phyloP scores from a whole-genome alignment of 1,140 invertebrate genomes.

The Rhagoletis pomonella region DNA sequence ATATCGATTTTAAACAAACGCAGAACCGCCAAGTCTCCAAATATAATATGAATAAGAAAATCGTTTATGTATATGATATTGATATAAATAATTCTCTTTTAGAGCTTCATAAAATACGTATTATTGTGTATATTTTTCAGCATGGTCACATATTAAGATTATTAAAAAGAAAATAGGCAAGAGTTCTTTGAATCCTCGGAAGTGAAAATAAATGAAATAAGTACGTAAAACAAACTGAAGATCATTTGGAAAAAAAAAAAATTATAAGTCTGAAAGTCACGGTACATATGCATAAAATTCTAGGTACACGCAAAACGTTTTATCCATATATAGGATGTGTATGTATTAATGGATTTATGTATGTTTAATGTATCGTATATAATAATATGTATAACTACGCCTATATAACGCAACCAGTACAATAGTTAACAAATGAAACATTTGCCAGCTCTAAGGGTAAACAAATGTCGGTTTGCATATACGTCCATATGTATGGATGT shows the following conservation, averaged over 20 bases:
- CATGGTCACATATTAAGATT: neutral
- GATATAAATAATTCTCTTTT: neutral
- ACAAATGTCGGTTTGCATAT: neutral
- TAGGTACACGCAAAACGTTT: slow-evolving; percentile 15
- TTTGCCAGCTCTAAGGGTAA: slow-evolving; percentile 1
- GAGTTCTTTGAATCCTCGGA: neutral
- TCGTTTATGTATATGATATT: neutral
- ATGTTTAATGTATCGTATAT: slow-evolving; percentile 21
- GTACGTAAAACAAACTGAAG: neutral
- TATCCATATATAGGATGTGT: neutral
- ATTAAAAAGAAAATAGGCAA: neutral
- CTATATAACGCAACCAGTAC: slow-evolving; percentile 50
- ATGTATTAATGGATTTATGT: slow-evolving; percentile 17
- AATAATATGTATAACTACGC: slow-evolving; percentile 45
- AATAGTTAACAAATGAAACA: slow-evolving; percentile 49
- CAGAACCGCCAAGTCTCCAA: neutral
- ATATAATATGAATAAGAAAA: neutral
- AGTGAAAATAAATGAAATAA: neutral
- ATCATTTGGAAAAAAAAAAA: neutral
- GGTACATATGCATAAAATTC: neutral
- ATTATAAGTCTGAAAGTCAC: neutral
- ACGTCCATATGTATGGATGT: neutral
- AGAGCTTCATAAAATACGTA: slow-evolving; percentile 4
- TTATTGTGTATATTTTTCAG: neutral
- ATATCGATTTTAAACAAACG: neutral